Percentiles rank a stretch among this genome's conserved stretches.
Conservation (phyloP, 2,888 invertebrate species). For the Caenorhabditis angaria region DNA sequence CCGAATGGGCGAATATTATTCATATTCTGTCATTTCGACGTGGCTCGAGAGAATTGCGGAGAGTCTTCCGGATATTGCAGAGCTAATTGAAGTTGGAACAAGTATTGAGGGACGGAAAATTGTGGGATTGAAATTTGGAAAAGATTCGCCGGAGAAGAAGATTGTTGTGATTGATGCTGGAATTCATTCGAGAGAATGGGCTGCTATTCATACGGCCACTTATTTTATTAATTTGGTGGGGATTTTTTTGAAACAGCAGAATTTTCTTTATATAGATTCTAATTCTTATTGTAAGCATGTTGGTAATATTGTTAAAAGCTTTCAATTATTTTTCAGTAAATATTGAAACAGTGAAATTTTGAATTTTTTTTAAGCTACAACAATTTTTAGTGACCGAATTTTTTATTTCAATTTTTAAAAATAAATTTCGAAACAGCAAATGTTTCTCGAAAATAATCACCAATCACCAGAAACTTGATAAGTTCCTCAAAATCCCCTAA, state of each 20-base stretch:
- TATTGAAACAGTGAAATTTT: not conserved
- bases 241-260: not conserved
- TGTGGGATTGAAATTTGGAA: conserved; percentile 66
- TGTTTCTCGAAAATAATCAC: too few species aligned
- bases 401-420: too few species aligned
- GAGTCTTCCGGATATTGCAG: conserved; percentile 53
- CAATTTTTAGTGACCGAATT: too few species aligned
- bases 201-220: conserved; percentile 66
- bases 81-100: conserved; percentile 61
- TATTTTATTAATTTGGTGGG: conserved; percentile 67
- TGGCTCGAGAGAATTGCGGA: conserved; percentile 63
- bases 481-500: too few species aligned
- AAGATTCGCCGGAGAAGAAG: conserved; percentile 59
- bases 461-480: too few species aligned
- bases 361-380: too few species aligned
- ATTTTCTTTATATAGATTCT: too few species aligned
- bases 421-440: too few species aligned
- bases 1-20: conserved; percentile 67
- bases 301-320: too few species aligned
- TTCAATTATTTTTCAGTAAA: too few species aligned
- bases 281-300: too few species aligned
- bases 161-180: conserved; percentile 69
- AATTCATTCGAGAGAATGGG: conserved; percentile 68
- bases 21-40: conserved; percentile 57
- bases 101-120: conserved; percentile 65